Conservation (phyloP, 2,113 vertebrate genomes). For the Prolemur simus region DNA sequence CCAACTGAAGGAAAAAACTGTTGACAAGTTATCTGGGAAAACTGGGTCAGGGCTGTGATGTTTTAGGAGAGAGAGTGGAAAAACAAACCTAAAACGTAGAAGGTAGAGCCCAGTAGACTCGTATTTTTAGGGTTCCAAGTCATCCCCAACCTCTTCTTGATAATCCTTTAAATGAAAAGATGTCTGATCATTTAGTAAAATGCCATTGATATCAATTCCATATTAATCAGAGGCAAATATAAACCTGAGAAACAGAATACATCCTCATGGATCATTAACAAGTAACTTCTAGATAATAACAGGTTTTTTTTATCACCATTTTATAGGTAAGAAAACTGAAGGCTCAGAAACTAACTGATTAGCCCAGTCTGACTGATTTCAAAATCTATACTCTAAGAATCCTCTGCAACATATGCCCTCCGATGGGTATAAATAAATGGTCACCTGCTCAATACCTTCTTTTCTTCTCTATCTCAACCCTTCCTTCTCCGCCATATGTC, state of each 20-base stretch:
- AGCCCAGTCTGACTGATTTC: not conserved
- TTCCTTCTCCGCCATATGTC: not conserved
- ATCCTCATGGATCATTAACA: not conserved
- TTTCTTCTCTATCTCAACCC: not conserved
- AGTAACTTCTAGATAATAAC: not conserved
- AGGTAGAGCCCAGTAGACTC: not conserved
- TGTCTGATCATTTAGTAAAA: not conserved
- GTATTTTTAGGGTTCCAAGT: not conserved
- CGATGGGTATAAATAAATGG: not conserved
- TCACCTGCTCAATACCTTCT: not conserved
- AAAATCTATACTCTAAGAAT: not conserved
- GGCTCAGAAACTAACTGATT: not conserved
- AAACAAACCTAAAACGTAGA: not conserved
- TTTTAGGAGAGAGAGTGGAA: not conserved
- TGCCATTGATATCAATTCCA: not conserved
- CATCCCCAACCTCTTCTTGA: not conserved
- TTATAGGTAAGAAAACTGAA: not conserved
- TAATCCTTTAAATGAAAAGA: slow-evolving; percentile 30
- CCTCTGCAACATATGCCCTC: not conserved
- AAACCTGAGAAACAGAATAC: not conserved
- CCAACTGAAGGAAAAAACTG: not conserved
- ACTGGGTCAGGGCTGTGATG: not conserved
- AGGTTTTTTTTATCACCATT: not conserved
- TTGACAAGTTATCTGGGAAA: slow-evolving; percentile 24
- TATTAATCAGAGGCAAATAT: not conserved